These are phyloP conservation scores for Neelides sp. DNA, from an alignment of 1,140 invertebrate genomes.

Conservation along the genomic window DNA sequence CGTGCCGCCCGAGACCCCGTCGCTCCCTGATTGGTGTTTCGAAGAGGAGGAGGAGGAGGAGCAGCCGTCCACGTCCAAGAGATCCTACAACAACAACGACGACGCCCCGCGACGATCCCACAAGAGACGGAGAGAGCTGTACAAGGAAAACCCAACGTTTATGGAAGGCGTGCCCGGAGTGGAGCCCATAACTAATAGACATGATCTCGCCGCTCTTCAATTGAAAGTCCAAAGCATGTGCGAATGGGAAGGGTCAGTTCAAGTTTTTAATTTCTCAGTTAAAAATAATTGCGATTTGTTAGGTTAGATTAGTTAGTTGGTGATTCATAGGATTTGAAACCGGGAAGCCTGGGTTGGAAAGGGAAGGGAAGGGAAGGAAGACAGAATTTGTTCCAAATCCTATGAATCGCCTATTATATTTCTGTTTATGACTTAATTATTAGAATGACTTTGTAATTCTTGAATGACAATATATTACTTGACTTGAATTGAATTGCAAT, in stretches of 20 bases:
- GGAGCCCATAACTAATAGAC: conserved; percentile 45
- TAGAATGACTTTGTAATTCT: no score
- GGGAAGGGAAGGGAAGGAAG: no score
- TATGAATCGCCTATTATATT: no score
- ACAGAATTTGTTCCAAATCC: no score
- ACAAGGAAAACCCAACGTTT: conserved; percentile 51
- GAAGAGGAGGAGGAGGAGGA: conserved; percentile 33
- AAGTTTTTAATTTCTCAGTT: background rate
- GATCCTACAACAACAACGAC: conserved; percentile 36
- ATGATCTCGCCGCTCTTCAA: conserved; percentile 55
- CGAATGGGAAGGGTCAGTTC: conserved; percentile 49
- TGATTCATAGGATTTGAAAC: no score
- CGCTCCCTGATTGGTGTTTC: conserved; percentile 68
- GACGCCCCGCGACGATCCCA: conserved; percentile 33
- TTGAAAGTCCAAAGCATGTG: conserved; percentile 66
- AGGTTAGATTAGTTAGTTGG: no score
- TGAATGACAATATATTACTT: no score
- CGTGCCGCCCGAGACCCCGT: conserved; percentile 52
- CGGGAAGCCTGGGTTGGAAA: no score
- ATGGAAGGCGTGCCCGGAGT: conserved; percentile 72
- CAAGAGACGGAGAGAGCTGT: conserved; percentile 27
- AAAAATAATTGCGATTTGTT: background rate
- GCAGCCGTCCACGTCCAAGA: background rate
- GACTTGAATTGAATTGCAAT: no score
- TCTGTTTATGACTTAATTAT: no score